Evolutionary conservation across 2,113 vertebrate species (phyloP).

Genomic region (Anser cygnoides): DNA sequence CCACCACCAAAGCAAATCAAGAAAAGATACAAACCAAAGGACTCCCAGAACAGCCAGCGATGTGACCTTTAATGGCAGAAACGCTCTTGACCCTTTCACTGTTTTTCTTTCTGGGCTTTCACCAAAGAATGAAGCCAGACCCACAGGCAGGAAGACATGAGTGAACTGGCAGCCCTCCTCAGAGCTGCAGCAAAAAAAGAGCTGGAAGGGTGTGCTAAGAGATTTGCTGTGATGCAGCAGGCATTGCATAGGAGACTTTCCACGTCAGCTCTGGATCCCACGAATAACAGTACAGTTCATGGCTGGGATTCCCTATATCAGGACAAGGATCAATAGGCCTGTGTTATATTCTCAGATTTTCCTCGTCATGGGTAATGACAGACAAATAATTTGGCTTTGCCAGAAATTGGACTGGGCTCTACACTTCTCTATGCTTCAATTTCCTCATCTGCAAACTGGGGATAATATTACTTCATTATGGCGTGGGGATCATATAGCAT

Average conservation of each 20-base stretch:
- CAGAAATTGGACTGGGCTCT: neutral
- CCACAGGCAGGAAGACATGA: neutral
- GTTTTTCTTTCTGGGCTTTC: neutral
- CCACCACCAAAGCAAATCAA: neutral
- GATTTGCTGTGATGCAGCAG: neutral
- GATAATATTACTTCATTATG: neutral
- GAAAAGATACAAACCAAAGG: neutral
- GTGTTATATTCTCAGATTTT: neutral
- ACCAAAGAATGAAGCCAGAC: neutral
- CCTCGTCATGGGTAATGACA: neutral
- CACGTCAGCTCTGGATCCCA: fast-evolving
- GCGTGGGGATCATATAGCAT: neutral
- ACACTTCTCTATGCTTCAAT: neutral
- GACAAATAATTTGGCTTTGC: neutral
- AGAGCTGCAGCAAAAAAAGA: neutral
- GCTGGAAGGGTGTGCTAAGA: neutral
- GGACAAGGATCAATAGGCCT: neutral
- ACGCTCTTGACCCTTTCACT: neutral
- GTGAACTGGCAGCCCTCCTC: neutral
- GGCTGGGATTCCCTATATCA: neutral
- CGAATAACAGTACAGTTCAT: neutral
- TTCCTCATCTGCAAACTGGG: neutral
- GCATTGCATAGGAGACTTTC: neutral
- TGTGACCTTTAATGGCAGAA: neutral
- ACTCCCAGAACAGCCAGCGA: neutral